Base-by-base conservation (phyloP, 1,140 invertebrate species). In the Drosophila miranda region DNA sequence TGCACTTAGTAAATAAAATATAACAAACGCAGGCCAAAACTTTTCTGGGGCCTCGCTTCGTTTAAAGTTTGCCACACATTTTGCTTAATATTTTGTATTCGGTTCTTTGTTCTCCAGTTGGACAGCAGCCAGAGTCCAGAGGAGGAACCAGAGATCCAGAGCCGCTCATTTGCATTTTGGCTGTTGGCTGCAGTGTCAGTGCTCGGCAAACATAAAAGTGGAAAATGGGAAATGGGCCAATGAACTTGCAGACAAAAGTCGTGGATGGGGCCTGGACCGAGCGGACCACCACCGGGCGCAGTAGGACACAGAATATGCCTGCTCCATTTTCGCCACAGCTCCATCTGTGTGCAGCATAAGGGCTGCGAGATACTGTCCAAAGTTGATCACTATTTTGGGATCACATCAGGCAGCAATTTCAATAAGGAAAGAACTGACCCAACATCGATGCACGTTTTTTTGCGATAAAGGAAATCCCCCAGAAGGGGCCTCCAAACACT, bases 1-100 rank as follows among this genome's bases (percentile, higher is more conserved):
- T 86, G 81, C 82, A 87, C 81, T 87, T 86, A 86, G 81, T 86
- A 86, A 86, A 86, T 86, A 86, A 86, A 86, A 86, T 86, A 86
- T 87, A 86, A 86, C 77, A 76, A 86, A 70, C 78, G 82, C 81
- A 67, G 50, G 54, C 66, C 66, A 75, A 80, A 76, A 63, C 63
- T 63, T 67, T 58, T 69, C 54, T 52, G 19, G 38, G 19, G 13
- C 14, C 41, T 19, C 19, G 57, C 48, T 48, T 64, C 61, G 60
- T 63, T 82, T 64, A 82, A 78, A 74, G 52, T 80, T 76, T 43
- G 56, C 53, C 53, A 51, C 41, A 44, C 48, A 38, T 13, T 78
- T 16, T 14, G 61, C 34, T 49, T 48, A 46, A 61, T 56, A 51
- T 58, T 60, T 38, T 38, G 52, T 38, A 26, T 57, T 43, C 21